Evolutionary conservation across 2,797 vertebrate genomes (phyloP).

Genomic region (Nyctalus aviator): DNA sequence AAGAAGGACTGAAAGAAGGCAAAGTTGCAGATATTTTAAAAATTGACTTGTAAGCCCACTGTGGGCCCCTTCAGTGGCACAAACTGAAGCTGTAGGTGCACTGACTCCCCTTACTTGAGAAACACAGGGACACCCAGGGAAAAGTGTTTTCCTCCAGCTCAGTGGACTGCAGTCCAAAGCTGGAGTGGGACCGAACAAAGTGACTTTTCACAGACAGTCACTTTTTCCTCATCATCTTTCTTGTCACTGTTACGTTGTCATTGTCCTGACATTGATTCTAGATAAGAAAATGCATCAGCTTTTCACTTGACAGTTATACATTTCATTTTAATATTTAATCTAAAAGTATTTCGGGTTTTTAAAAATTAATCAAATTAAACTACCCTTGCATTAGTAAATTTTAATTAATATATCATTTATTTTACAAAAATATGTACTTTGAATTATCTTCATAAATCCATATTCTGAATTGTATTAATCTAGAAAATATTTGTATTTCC

Average conservation of each 20-base stretch:
- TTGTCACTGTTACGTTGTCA: not conserved
- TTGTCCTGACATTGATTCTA: not conserved
- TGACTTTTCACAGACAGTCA: not conserved
- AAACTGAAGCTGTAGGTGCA: not conserved
- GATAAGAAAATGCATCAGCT: not conserved
- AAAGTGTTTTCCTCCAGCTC: not conserved
- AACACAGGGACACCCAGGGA: not conserved
- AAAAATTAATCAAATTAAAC: not conserved
- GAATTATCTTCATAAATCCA: not conserved
- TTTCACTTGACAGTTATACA: not conserved
- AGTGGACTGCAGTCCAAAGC: not conserved
- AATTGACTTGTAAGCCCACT: not conserved
- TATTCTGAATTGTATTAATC: not conserved
- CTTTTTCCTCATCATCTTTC: not conserved
- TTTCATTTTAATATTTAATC: not conserved
- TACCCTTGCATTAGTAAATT: not conserved
- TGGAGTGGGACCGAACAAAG: not conserved
- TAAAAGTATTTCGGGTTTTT: not conserved
- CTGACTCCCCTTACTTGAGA: not conserved
- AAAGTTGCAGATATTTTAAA: constrained; percentile 30
- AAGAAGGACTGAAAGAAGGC: not conserved
- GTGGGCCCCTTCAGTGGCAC: not conserved
- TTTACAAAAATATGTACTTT: not conserved
- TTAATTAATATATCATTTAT: not conserved
- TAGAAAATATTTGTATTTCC: not conserved